A percentile compares a stretch with the other conserved stretches of the same genome.
Evolutionary conservation across 1,140 invertebrate genomes (phyloP).

Genomic region (Rhyzopertha dominica): DNA sequence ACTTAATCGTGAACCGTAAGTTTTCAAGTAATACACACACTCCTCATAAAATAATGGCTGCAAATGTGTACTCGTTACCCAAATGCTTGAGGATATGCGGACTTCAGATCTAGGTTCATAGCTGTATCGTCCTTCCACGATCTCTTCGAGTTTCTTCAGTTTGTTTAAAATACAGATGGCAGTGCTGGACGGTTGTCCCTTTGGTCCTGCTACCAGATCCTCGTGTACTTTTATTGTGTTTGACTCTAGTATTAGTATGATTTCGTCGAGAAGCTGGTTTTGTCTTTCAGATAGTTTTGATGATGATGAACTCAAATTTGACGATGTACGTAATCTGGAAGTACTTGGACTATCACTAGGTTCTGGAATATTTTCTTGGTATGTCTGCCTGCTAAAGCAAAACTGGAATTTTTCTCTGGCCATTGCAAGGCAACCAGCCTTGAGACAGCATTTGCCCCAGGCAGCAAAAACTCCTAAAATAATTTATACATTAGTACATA

Average conservation of each 20-base stretch:
- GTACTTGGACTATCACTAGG: slow-evolving; percentile 43
- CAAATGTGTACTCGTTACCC: too few species aligned
- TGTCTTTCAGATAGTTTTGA: too few species aligned
- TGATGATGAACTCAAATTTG: too few species aligned
- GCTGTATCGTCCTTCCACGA: slow-evolving; percentile 45
- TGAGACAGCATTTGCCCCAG: slow-evolving; percentile 80
- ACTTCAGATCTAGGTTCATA: too few species aligned
- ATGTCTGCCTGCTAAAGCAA: slow-evolving; percentile 51
- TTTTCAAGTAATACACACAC: slow-evolving; percentile 65
- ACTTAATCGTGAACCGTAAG: slow-evolving; percentile 62
- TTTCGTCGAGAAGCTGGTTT: slow-evolving; percentile 63
- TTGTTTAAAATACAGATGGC: slow-evolving; percentile 47
- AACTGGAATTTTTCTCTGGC: slow-evolving; percentile 64
- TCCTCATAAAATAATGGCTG: slow-evolving; percentile 62
- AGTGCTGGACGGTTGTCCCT: slow-evolving; percentile 26
- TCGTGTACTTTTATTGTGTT: slow-evolving; percentile 28
- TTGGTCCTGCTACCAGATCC: slow-evolving; percentile 20
- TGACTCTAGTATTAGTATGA: slow-evolving; percentile 61
- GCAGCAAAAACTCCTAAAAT: slow-evolving; percentile 68
- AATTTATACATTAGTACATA: too few species aligned
- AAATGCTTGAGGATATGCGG: slow-evolving; percentile 2
- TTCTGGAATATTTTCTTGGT: slow-evolving; percentile 36
- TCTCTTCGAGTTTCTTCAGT: slow-evolving; percentile 45
- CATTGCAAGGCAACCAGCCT: slow-evolving; percentile 67
- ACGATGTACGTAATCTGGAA: too few species aligned